Base-by-base conservation (phyloP, 1,140 invertebrate genomes). In the Pararge aegeria region DNA sequence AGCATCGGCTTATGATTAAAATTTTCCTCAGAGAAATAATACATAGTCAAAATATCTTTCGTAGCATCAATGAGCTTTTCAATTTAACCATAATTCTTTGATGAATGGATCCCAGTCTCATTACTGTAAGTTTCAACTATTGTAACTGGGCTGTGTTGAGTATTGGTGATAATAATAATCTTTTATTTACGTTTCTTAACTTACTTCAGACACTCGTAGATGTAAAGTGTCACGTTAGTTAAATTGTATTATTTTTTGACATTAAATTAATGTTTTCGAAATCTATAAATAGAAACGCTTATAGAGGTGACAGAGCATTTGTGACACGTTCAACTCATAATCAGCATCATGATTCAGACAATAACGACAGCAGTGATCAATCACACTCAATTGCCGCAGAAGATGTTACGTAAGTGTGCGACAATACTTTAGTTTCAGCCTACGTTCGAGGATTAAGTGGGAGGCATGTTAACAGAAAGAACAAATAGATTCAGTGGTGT, bases 351-450 rank as follows among this genome's bases (percentile, higher is more conserved):
- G 68, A 71, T 62, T 71, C 64, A 71, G 51, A 68, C 54, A 61
- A 62, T 62, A 64, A 59, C 59, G 63, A 61, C 64, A 64, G 59
- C 24, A 55, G 61, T 55, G 68, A 70, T 70, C 68, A 70, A 70
- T 70, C 68, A 70, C 55, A 55, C 37, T 64, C 64, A 70, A 70
- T 70, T 70, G 61, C 37, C 50, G 37, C 42, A 62, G 53, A 52
- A 52, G 53, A 61, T 54, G 53, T 63, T 57, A 63, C 61, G 61
- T 63, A 63, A 63, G 60, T 49, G 46, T 49, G 21, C 54, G 54
- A 59, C 60, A 53, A 63, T 44, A 52, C 50, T 60, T 54, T 51
- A 55, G 51, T 27, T 49, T 54, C 66, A 16, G 62, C 66, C 66
- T 68, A 68, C 66, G 66, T n/a, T 37, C 18, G 24, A 48, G 60